Evolutionary conservation across 2,113 vertebrate genomes (phyloP).

Genomic region (Sceloporus undulatus): DNA sequence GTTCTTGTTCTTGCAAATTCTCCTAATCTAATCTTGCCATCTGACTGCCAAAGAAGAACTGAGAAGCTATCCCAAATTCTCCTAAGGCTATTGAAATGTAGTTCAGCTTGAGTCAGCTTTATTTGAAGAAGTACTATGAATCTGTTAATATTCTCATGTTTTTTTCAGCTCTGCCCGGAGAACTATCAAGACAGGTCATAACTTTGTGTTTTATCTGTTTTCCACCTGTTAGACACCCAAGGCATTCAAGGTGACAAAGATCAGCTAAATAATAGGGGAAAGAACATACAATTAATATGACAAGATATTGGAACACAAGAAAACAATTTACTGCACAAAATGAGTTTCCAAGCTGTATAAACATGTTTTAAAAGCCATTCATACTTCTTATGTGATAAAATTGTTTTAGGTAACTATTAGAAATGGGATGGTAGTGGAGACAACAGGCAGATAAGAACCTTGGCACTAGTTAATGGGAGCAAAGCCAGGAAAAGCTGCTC

Average conservation of each 20-base stretch:
- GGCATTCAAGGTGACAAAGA: neutral
- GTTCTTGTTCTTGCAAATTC: neutral
- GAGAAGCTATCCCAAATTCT: neutral
- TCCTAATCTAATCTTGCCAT: neutral
- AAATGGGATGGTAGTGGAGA: no score
- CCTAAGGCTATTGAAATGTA: neutral
- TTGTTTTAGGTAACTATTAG: no score
- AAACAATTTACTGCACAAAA: neutral
- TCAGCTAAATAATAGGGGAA: neutral
- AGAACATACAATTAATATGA: neutral
- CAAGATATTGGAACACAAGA: neutral
- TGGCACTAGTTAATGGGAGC: no score
- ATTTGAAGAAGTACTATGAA: neutral
- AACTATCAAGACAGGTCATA: neutral
- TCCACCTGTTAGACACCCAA: neutral
- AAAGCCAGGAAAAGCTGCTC: no score
- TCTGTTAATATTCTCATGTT: slow-evolving; percentile 10
- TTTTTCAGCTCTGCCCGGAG: neutral
- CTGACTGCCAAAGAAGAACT: neutral
- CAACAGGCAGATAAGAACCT: no score
- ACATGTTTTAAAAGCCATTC: no score
- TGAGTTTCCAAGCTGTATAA: no score
- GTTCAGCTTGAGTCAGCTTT: neutral
- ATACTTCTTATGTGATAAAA: no score
- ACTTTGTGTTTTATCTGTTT: neutral